Evolutionary conservation across 1,140 invertebrate genomes (phyloP).

Genomic region (Callitettix versicolor): DNA sequence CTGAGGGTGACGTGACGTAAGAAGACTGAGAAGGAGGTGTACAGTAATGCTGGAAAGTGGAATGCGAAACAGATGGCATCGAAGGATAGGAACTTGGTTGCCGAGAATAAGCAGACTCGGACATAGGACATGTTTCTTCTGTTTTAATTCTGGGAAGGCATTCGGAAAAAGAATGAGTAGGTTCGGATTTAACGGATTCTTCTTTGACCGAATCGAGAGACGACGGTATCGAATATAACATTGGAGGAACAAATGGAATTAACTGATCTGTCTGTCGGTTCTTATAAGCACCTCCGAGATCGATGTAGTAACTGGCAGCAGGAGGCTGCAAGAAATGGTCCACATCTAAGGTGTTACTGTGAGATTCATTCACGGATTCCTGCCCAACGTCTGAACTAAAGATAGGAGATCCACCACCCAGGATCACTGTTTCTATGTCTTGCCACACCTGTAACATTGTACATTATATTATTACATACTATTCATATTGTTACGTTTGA

Average conservation of each 20-base stretch:
- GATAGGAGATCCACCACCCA: constrained; percentile 27
- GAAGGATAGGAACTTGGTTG: background rate
- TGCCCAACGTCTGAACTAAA: background rate
- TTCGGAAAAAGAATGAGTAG: background rate
- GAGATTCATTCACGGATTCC: background rate
- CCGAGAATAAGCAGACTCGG: background rate
- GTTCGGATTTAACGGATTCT: background rate
- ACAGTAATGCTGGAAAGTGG: background rate
- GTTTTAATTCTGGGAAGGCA: constrained; percentile 1
- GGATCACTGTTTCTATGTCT: constrained; percentile 39
- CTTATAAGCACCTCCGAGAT: constrained; percentile 11
- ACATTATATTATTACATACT: no score
- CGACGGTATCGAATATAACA: background rate
- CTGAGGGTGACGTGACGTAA: background rate
- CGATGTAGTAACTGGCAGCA: constrained; percentile 11
- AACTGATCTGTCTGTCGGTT: background rate
- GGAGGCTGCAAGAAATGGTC: background rate
- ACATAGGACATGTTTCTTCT: background rate
- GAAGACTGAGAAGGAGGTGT: background rate
- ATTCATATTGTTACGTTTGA: no score
- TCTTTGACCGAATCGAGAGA: background rate
- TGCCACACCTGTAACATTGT: constrained; percentile 37
- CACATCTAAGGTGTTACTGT: background rate
- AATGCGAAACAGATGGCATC: background rate
- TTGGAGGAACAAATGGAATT: background rate